Evolutionary conservation across 2,113 vertebrate species (phyloP), one percentile per base, ranked within the genome.

Genomic region (Tonatia bakeri): DNA sequence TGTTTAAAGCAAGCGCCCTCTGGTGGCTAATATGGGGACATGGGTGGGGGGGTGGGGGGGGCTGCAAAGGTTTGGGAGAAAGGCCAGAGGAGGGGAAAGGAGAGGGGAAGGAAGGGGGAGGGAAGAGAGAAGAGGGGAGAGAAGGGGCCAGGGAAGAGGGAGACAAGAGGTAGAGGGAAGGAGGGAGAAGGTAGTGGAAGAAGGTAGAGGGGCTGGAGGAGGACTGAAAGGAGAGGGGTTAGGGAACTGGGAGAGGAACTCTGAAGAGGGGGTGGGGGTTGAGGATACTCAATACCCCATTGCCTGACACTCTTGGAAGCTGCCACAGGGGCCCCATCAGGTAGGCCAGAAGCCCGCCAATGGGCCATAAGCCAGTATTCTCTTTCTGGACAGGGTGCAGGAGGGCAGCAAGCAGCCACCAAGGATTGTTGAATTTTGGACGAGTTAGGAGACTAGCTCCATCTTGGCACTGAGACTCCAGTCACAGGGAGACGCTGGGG

Each of bases 371-470:
- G 89, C 75, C 91, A 87, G 38, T 3, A 13, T 91, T 40, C 90
- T 95, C 79, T 64, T 56, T 83, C 91, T 69, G 75, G 83, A 84
- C n/a, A 17, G 76, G 93, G 81, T 33, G 79, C 81, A 38, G 64
- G 47, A 52, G 75, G 84, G 73, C 79, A 80, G 83, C 43, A 38
- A 72, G 77, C 1, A 7, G 77, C 92, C 86, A 36, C 86, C 38
- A 11, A 86, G 86, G 92, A 82, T 17, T 86, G 73, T 92, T 95
- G 80, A 93, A 70, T 89, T 93, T 81, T 83, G 89, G 73, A 87
- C 1, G 16, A 83, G 83, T 61, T 76, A 91, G 36, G 40, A 96
- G 77, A 84, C 93, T 3, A 2, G 47, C 76, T 75, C 86, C 22
- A 38, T 22, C 43, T 88, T 8, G 16, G 40, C 3, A 17, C 28